Conservation (phyloP, 2,113 vertebrate genomes). For the Elephas maximus region DNA sequence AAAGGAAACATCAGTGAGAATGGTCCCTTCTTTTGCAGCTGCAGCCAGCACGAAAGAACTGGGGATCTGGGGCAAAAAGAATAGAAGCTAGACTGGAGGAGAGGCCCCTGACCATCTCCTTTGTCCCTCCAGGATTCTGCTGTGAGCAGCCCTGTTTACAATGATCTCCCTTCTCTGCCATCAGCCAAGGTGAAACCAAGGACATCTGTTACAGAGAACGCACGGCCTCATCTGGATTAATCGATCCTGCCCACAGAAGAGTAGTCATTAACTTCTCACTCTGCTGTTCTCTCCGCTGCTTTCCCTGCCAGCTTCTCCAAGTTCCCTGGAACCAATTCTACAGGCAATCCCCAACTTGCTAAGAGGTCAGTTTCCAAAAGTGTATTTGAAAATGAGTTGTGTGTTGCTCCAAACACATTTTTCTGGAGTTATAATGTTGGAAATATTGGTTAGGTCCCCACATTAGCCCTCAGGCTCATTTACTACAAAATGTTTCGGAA, state of each 20-base stretch:
- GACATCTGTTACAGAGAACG: background rate
- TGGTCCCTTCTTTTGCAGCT: background rate
- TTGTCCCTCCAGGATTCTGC: background rate
- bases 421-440: background rate
- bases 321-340: background rate
- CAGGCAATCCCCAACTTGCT: background rate
- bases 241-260: background rate
- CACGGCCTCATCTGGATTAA: background rate
- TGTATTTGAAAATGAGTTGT: background rate
- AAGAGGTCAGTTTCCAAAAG: constrained; percentile 6
- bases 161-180: background rate
- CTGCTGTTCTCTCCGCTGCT: background rate
- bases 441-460: background rate
- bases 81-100: background rate
- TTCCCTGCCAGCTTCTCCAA: background rate
- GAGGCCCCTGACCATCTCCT: background rate
- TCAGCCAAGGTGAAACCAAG: constrained; percentile 7
- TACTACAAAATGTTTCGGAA: background rate
- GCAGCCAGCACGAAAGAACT: background rate
- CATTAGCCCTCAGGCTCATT: background rate
- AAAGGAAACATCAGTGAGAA: background rate
- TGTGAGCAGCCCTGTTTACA: background rate
- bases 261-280: background rate
- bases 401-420: background rate
- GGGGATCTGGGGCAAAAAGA: background rate